Evolutionary conservation across 1,140 invertebrate species (phyloP), one percentile per base, ranked within the genome.

Genomic region (Brachionus rotundiformis): DNA sequence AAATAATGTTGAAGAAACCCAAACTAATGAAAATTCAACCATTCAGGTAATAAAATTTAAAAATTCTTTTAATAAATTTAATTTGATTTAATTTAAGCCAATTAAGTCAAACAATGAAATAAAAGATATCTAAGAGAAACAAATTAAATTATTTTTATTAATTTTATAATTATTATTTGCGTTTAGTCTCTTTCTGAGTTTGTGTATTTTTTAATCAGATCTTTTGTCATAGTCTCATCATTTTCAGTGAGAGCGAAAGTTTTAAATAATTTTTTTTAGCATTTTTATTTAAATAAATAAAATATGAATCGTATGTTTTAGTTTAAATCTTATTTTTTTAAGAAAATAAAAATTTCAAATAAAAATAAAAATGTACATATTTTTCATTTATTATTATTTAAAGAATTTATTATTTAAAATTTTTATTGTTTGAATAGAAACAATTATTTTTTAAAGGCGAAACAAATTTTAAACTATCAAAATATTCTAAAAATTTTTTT

Each of bases 71-170:
- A 23, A 63, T 29, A 8, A n/a, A 63, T 31, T 11, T 27, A 33
- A 29, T 16, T 29, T 63, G 11, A n/a, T 63, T 63, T 3, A 31
- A 27, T 33, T 63, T 13, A 27, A 63, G 61, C 61, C 11, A 63
- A 33, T 11, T 11, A 63, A 63, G 3, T n/a, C 61, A 63, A 33
- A 13, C 61, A 68, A 36, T 68, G 63, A 68, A 19, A 68, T 68
- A 68, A 68, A 68, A 33, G 63, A 68, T 68, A 68, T 68, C 16
- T 68, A 36, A 36, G 29, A 36, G 16, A 27, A 63, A 29, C 29
- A 13, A 63, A 63, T 16, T 63, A 29, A 63, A 29, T 63, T 63
- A 63, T 63, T 63, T 63, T 63, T 63, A 13, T 63, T 27, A 29
- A 29, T 29, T 63, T 19, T 54, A 54, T 25, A 16, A 19, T 8